Percentiles rank a stretch among this genome's conserved stretches.
These are phyloP conservation scores for Yponomeuta evonymella DNA, from an alignment of 2,888 invertebrate genomes.

Conservation along the genomic window DNA sequence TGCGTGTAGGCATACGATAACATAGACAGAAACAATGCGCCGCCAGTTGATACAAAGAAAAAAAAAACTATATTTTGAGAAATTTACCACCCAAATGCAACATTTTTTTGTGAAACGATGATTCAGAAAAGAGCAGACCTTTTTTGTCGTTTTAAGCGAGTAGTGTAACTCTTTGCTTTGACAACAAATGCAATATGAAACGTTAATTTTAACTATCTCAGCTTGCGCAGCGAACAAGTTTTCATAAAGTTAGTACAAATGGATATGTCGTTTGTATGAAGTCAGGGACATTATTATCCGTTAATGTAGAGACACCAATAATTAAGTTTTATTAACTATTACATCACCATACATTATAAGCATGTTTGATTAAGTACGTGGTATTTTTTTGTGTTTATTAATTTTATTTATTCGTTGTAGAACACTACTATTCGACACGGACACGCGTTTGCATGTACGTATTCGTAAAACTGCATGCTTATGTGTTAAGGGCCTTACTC, in stretches of 20 bases:
- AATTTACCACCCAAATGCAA: too few species aligned
- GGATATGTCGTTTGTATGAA: constrained; percentile 48
- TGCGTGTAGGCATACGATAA: constrained; percentile 56
- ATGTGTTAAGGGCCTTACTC: constrained; percentile 42
- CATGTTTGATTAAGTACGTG: constrained; percentile 40
- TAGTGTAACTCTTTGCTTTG: too few species aligned
- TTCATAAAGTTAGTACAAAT: constrained; percentile 35
- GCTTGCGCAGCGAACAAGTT: not conserved
- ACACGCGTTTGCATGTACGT: constrained; percentile 22
- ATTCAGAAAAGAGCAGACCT: too few species aligned
- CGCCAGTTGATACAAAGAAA: constrained; percentile 37
- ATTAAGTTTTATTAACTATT: constrained; percentile 53
- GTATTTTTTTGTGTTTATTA: constrained; percentile 57
- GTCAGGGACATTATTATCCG: constrained; percentile 36
- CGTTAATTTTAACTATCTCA: too few species aligned
- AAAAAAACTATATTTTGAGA: not conserved
- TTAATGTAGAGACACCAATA: constrained; percentile 49
- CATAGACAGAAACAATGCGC: constrained; percentile 55
- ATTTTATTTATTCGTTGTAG: constrained; percentile 66
- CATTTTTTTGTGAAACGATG: too few species aligned
- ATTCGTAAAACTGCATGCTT: constrained; percentile 30
- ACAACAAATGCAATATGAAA: too few species aligned
- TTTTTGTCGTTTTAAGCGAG: too few species aligned
- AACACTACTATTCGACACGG: constrained; percentile 51
- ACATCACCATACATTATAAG: constrained; percentile 31